Base-by-base conservation (phyloP, 2,888 invertebrate species). In the Scaptomyza flava region DNA sequence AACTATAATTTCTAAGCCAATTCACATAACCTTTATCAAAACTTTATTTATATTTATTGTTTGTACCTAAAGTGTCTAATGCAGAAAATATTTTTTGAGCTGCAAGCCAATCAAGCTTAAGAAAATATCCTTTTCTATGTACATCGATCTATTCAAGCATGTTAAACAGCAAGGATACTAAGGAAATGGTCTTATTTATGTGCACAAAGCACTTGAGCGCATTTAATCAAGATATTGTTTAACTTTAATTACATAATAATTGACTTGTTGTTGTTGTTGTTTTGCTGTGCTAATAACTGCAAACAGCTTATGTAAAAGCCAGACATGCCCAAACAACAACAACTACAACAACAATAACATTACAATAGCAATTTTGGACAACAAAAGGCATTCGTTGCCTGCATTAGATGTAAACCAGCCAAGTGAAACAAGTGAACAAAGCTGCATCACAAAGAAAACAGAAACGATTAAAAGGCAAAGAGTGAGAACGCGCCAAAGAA, bases 201-300 rank as follows among this genome's bases (percentile, higher is more conserved):
- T 17, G 17, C 17, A 64, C 38, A 75, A 62, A 71, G 68, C 71
- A 72, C 45, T 73, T 58, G 78, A 71, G 75, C 71, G 75, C 54
- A 86, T 68, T 72, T 69, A 76, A 81, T 77, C 71, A 66, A 54
- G 71, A 72, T 72, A 78, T 84, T 87, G 87, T 84, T 82, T 78
- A 66, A 82, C 59, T 84, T 85, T 82, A 87, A 87, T 84, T 87
- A 84, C 78, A 82, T 74, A 82, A 87, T 84, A 87, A 85, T 87
- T 87, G 87, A 65, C 74, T 68, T 63, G 63, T 64, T 61, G 42
- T 60, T 43, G 43, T 52, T 68, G 59, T 64, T 68, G 14, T 41
- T 45, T 34, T 65, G 51, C 51, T 51, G 11, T 71, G 71, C 71
- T 81, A 78, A 87, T 83, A 87, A 78, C 70, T 71, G 73, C 68